Percentiles rank a stretch among this genome's conserved stretches.
phyloP scores from a whole-genome alignment of 2,113 vertebrate genomes.

The Cavia porcellus region DNA sequence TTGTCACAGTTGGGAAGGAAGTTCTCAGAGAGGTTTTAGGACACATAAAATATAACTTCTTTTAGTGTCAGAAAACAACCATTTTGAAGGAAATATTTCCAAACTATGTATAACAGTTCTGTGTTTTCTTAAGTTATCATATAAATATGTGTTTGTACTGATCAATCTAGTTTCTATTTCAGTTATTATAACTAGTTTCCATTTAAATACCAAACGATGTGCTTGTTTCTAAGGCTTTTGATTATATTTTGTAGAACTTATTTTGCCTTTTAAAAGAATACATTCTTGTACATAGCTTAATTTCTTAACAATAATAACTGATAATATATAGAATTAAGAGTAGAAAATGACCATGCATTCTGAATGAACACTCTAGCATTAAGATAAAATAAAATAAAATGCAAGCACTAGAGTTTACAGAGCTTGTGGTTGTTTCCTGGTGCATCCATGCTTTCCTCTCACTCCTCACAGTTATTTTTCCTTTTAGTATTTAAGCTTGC shows the following conservation, averaged over 20 bases:
- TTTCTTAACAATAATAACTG: neutral
- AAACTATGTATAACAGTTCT: neutral
- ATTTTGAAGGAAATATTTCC: conserved; percentile 3
- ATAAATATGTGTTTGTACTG: neutral
- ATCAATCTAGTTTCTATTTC: neutral
- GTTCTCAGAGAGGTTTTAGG: neutral
- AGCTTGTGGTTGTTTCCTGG: neutral
- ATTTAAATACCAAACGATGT: neutral
- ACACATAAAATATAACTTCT: neutral
- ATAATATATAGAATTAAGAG: neutral
- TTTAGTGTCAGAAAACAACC: neutral
- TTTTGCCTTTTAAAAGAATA: neutral
- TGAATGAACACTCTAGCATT: neutral
- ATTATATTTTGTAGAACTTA: neutral
- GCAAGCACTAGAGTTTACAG: neutral
- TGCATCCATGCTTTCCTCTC: neutral
- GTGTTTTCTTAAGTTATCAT: neutral
- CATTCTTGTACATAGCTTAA: neutral
- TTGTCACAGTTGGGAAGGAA: neutral
- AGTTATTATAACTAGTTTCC: neutral
- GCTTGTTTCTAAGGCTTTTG: neutral
- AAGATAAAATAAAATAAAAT: neutral
- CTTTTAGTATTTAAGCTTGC: neutral
- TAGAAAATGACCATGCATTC: neutral
- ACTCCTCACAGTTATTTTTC: neutral